Percentiles rank a stretch among this genome's conserved stretches.
These are phyloP conservation scores for Pectinophora gossypiella DNA, from an alignment of 1,140 invertebrate species.

Conservation along the genomic window DNA sequence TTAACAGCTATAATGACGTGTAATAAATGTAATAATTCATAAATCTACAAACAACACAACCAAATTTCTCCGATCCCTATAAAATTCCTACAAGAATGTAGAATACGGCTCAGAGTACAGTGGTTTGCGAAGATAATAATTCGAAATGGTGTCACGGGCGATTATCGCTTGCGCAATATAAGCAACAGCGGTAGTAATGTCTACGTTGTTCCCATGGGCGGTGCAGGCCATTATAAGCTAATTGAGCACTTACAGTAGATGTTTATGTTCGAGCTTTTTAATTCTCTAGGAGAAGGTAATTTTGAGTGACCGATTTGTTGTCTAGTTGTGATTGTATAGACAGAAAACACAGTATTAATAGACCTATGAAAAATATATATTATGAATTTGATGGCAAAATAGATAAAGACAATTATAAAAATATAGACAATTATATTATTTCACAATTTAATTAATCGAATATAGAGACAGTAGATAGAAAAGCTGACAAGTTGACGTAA, in stretches of 20 bases:
- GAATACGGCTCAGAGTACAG: background rate
- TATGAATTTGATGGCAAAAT: too few relatives aligned
- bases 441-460: too few relatives aligned
- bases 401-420: too few relatives aligned
- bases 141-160: constrained; percentile 44
- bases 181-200: constrained; percentile 30
- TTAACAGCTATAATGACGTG: background rate
- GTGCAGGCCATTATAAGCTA: constrained; percentile 43
- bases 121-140: background rate
- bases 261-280: constrained; percentile 22
- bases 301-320: too few relatives aligned
- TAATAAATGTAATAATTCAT: background rate
- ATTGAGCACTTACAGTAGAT: constrained; percentile 28
- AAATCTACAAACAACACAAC: background rate
- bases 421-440: too few relatives aligned
- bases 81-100: background rate
- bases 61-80: background rate
- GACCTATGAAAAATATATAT: too few relatives aligned
- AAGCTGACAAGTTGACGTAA: too few relatives aligned
- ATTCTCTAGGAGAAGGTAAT: too few relatives aligned
- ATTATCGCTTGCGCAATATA: constrained; percentile 49
- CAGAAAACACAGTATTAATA: too few relatives aligned
- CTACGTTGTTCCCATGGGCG: constrained; percentile 40
- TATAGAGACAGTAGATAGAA: too few relatives aligned
- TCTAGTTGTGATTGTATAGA: too few relatives aligned